These are phyloP conservation scores for Macquaria australasica DNA, from an alignment of 2,113 vertebrate species.

Conservation along the genomic window DNA sequence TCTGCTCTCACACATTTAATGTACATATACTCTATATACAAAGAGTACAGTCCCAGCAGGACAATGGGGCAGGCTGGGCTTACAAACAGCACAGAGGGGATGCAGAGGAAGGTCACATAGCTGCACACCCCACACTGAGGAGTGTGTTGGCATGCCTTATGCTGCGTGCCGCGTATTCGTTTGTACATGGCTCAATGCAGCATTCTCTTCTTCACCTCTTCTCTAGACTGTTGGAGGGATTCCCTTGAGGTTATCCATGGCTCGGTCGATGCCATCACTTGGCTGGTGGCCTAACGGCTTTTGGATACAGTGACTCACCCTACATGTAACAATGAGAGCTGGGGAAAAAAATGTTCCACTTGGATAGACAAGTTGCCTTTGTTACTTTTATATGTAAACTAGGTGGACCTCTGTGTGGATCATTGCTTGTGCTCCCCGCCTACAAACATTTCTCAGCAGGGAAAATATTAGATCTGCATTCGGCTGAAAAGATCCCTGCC, in stretches of 20 bases:
- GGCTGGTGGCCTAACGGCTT: constrained; percentile 54
- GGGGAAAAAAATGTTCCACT: constrained; percentile 31
- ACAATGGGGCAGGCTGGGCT: constrained; percentile 50
- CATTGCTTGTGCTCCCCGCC: constrained; percentile 41
- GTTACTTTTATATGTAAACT: constrained; percentile 60
- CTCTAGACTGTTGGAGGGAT: constrained; percentile 66
- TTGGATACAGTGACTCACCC: constrained; percentile 66
- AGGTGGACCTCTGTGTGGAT: constrained; percentile 38
- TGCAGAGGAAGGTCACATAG: constrained; percentile 72
- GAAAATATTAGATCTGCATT: constrained; percentile 59
- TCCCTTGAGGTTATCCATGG: constrained; percentile 65
- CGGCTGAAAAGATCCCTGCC: constrained; percentile 30
- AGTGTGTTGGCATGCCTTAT: constrained; percentile 61
- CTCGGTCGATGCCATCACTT: constrained; percentile 60
- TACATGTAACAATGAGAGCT: constrained; percentile 53
- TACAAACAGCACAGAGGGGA: constrained; percentile 22
- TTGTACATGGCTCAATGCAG: constrained; percentile 57
- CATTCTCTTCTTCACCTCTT: constrained; percentile 49
- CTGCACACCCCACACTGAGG: constrained; percentile 59
- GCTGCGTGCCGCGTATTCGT: constrained; percentile 73
- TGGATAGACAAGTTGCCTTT: constrained; percentile 65
- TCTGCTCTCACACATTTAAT: background rate
- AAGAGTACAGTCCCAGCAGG: constrained; percentile 15
- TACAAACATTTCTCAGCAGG: constrained; percentile 64
- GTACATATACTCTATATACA: constrained; percentile 11